Evolutionary conservation across 2,797 vertebrate species (phyloP), one percentile per base, ranked within the genome.

Genomic region (Channallabes apus): DNA sequence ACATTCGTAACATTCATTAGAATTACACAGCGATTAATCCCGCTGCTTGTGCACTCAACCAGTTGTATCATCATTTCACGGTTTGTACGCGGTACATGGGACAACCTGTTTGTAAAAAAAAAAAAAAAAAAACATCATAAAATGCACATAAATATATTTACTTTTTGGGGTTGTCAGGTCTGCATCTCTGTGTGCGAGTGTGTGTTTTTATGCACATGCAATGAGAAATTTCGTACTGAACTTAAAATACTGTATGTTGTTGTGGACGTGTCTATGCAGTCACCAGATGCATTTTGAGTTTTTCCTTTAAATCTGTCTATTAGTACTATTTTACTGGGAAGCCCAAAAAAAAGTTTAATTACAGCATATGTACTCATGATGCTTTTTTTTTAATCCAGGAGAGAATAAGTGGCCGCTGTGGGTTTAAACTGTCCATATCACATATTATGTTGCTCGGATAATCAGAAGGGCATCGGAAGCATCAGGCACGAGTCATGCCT

Each of bases 401-500:
- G 22, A 6, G 14, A 41, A 41, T 38, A 18, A 38, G 17, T 65
- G 1, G 7, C 29, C 4, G 1, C 27, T 35, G 35, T 14, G 3
- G 29, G 14, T 29, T 65, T 27, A n/a, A 35, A 51, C n/a, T 29
- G 17, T 41, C 9, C 1, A 4, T 5, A 32, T 82, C 64, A 29
- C 51, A 29, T 24, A 11, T 41, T 58, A 38, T 62, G 83, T 83
- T 83, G 24, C n/a, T 76, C 59, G 80, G 79, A 69, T 87, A 77
- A 82, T 27, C 41, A 84, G 61, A 82, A 87, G 80, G 73, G 72
- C 81, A 75, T 86, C 38, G 41, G 41, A 80, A 72, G 38, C 85
- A 79, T 85, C 73, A 68, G 80, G 32, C 32, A 17, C 29, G 78
- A 68, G 78, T 72, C 20, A 9, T 58, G 54, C 62, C 41, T 84